phyloP scores from a whole-genome alignment of 2,888 invertebrate species.

The Psylliodes chrysocephalus region DNA sequence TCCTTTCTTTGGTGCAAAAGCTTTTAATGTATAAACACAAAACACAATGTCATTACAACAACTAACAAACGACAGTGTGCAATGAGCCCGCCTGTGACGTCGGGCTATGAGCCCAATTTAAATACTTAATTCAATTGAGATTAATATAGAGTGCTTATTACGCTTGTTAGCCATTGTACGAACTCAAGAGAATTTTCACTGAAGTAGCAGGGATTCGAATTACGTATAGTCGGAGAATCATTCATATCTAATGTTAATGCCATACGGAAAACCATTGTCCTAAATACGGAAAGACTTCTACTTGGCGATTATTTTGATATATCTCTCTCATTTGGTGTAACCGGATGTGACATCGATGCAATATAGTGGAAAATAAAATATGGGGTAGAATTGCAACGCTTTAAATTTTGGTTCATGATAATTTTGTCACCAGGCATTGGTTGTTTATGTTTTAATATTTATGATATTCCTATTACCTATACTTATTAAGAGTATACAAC shows the following conservation, averaged over 20 bases:
- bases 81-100: slow-evolving; percentile 2
- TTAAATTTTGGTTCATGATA: too few species aligned
- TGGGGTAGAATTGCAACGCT: background rate
- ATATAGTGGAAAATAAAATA: background rate
- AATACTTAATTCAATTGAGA: slow-evolving; percentile 59
- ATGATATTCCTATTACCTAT: too few species aligned
- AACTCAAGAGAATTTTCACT: slow-evolving; percentile 32
- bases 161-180: slow-evolving; percentile 48
- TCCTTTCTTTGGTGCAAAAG: background rate
- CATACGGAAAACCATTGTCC: slow-evolving; percentile 6
- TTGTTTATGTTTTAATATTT: too few species aligned
- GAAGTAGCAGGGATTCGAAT: slow-evolving; percentile 23
- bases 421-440: too few species aligned
- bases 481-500: too few species aligned
- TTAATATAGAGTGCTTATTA: slow-evolving; percentile 60
- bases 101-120: slow-evolving; percentile 46
- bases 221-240: slow-evolving; percentile 17
- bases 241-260: slow-evolving; percentile 12
- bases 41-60: slow-evolving; percentile 20
- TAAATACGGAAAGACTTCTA: background rate
- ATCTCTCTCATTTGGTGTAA: slow-evolving; percentile 1
- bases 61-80: slow-evolving; percentile 1
- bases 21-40: slow-evolving; percentile 5
- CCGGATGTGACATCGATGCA: background rate
- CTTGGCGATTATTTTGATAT: slow-evolving; percentile 4